Conservation (phyloP, 2,113 vertebrate genomes). For the Sebastes schlegelii region DNA sequence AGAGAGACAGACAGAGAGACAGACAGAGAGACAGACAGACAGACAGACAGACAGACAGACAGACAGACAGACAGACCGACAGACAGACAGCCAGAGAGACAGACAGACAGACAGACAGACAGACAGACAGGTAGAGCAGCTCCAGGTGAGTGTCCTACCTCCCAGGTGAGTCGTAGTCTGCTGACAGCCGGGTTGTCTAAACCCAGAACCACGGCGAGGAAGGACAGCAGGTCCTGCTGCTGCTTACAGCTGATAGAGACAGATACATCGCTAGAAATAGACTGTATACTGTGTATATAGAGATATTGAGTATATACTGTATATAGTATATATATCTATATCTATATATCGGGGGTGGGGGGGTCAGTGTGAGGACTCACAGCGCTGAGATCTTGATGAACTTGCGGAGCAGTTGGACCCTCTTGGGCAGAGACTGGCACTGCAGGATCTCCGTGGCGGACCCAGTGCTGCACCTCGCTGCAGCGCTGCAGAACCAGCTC, state of each 20-base stretch:
- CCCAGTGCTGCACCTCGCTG: constrained; percentile 98
- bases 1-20: too few relatives aligned
- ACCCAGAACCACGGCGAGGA: constrained; percentile 94
- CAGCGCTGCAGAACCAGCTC: constrained; percentile 97
- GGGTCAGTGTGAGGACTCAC: constrained; percentile 81
- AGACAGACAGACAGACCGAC: too few relatives aligned
- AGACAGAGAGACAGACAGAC: too few relatives aligned
- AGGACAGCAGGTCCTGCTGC: constrained; percentile 97
- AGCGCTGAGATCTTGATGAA: constrained; percentile 97
- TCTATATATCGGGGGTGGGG: too few relatives aligned
- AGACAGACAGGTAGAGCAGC: neutral
- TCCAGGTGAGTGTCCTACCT: constrained; percentile 81
- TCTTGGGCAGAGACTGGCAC: constrained; percentile 92
- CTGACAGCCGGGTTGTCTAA: constrained; percentile 94
- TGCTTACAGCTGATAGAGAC: constrained; percentile 90
- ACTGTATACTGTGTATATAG: too few relatives aligned
- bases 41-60: too few relatives aligned
- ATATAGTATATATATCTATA: too few relatives aligned
- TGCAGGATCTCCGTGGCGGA: constrained; percentile 95
- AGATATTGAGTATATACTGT: too few relatives aligned
- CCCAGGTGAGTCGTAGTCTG: constrained; percentile 95
- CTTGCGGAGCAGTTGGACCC: constrained; percentile 95
- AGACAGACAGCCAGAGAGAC: too few relatives aligned
- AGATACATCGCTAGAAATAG: neutral
- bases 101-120: too few relatives aligned